Conservation (phyloP, 2,888 invertebrate genomes). For the Myopa tessellatipennis region DNA sequence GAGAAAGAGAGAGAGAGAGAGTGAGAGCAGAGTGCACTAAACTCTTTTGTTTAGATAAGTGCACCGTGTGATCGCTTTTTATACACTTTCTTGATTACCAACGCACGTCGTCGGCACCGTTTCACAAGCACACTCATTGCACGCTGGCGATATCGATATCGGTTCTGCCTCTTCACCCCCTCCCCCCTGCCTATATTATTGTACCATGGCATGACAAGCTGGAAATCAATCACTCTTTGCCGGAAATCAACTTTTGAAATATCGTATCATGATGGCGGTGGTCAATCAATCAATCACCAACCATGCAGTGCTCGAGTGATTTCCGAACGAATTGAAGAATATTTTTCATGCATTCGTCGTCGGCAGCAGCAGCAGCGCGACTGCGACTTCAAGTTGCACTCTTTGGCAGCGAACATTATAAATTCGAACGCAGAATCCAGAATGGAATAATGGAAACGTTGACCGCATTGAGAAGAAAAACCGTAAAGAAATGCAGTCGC, state of each 20-base stretch:
- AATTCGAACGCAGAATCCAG: not conserved
- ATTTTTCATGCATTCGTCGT: not conserved
- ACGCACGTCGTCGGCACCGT: too few relatives aligned
- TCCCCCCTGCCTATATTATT: too few relatives aligned
- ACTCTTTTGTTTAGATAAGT: constrained; percentile 17
- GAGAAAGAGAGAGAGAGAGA: not conserved
- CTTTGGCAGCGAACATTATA: not conserved
- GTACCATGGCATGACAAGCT: not conserved
- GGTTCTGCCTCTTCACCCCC: not conserved
- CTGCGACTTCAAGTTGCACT: constrained; percentile 1
- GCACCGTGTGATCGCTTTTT: not conserved
- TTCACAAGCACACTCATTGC: not conserved
- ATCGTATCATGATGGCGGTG: not conserved
- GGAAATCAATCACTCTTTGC: not conserved
- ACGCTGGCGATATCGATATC: not conserved
- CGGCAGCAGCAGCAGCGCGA: not conserved
- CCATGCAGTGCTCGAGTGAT: not conserved
- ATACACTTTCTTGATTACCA: not conserved
- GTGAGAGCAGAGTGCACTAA: not conserved
- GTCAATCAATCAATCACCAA: not conserved
- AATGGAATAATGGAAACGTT: not conserved
- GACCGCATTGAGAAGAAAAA: not conserved
- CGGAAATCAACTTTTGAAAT: constrained; percentile 22
- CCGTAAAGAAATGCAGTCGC: not conserved
- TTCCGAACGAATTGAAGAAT: not conserved